Percentiles rank a stretch among this genome's conserved stretches.
phyloP scores from a whole-genome alignment of 2,113 vertebrate species.

The Casuarius casuarius region DNA sequence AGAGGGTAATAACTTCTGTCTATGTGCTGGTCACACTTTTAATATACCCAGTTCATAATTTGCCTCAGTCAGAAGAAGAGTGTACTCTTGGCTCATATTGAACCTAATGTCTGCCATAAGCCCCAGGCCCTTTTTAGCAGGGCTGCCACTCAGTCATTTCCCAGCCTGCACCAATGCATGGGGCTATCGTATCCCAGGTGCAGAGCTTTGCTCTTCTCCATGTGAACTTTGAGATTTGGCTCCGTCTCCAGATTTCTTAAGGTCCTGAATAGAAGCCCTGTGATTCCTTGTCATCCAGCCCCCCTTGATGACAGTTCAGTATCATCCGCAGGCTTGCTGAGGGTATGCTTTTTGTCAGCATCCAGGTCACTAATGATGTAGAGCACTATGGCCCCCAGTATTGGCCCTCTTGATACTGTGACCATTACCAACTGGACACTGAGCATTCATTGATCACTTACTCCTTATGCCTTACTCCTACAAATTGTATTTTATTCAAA shows the following conservation, averaged over 20 bases:
- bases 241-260: background rate
- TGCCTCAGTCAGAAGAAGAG: background rate
- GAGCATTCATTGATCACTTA: background rate
- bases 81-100: rapidly evolving
- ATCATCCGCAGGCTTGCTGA: background rate
- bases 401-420: background rate
- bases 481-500: background rate
- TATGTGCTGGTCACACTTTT: background rate
- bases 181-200: background rate
- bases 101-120: rapidly evolving
- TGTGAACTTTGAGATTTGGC: background rate
- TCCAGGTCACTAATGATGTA: background rate
- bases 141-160: background rate
- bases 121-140: background rate
- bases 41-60: background rate
- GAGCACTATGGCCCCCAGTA: background rate
- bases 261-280: background rate
- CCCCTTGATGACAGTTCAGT: background rate
- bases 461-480: background rate
- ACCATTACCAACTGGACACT: rapidly evolving
- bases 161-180: background rate
- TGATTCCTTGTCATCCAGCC: background rate
- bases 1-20: background rate
- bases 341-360: background rate
- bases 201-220: background rate